Percentiles rank a stretch among this genome's conserved stretches.
phyloP scores from a whole-genome alignment of 2,113 vertebrate genomes.

The Calidris pygmaea region DNA sequence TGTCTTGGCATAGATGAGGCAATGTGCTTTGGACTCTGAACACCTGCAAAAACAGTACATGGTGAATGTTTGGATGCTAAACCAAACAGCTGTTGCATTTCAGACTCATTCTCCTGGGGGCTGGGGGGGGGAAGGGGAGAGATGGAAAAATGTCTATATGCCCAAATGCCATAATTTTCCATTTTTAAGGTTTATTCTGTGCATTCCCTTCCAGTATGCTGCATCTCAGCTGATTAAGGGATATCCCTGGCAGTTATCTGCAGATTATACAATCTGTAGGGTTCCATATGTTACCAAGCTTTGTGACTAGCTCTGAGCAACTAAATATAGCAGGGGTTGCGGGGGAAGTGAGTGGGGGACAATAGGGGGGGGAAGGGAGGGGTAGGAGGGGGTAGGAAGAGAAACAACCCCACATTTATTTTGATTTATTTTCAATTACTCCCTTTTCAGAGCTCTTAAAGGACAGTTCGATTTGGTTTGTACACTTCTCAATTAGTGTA shows the following conservation, averaged over 20 bases:
- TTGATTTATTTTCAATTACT: conserved; percentile 32
- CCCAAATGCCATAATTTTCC: neutral
- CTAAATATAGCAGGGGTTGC: neutral
- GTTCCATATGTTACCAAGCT: neutral
- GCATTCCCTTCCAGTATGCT: neutral
- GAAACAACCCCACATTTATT: neutral
- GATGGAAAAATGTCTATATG: neutral
- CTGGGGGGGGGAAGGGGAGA: too few relatives aligned
- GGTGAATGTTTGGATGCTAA: conserved; percentile 15
- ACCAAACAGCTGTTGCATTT: conserved; percentile 49
- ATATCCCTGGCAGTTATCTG: neutral
- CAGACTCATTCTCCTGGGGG: neutral
- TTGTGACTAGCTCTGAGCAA: neutral
- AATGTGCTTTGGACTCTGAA: neutral
- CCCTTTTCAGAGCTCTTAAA: neutral
- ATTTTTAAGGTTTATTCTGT: neutral
- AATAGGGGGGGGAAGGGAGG: too few relatives aligned
- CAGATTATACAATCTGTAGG: neutral
- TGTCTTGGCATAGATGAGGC: conserved; percentile 12
- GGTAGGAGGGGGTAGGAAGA: neutral
- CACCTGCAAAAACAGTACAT: conserved; percentile 48
- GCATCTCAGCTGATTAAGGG: neutral
- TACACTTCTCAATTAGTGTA: conserved; percentile 5
- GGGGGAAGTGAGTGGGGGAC: rapidly evolving
- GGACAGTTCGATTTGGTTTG: conserved; percentile 42